A percentile compares a stretch with the other conserved stretches of the same genome.
Conservation (phyloP, 1,140 invertebrate species). For the Diachasmimorpha longicaudata region DNA sequence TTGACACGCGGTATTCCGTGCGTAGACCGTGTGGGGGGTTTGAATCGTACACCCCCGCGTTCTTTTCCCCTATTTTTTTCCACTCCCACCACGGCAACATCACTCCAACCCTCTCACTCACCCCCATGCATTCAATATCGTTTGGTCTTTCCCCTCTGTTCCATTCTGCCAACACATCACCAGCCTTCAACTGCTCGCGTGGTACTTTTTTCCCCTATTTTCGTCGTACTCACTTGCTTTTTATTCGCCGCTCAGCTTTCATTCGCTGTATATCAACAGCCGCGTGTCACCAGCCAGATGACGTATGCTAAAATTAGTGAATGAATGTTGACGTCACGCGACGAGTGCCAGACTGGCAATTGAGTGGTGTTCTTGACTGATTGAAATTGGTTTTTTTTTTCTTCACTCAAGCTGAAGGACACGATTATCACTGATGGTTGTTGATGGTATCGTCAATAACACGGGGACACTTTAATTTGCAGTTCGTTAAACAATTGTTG, state of each 20-base stretch:
- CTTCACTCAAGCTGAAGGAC: too few species aligned
- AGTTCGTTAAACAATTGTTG: background rate
- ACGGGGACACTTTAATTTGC: background rate
- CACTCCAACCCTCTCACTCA: constrained; percentile 15
- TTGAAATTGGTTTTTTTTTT: background rate
- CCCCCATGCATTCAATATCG: constrained; percentile 15
- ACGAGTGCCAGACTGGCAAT: background rate
- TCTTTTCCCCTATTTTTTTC: constrained; percentile 63
- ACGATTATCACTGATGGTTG: too few species aligned
- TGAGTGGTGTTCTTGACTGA: background rate
- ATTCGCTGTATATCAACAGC: constrained; percentile 38
- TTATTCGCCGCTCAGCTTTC: constrained; percentile 37
- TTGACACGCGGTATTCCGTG: constrained; percentile 57
- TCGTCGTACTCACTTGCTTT: constrained; percentile 58
- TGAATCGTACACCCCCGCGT: constrained; percentile 47
- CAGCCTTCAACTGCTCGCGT: background rate
- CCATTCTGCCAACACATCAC: constrained; percentile 7
- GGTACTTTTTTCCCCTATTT: constrained; percentile 32
- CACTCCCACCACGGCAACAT: constrained; percentile 45
- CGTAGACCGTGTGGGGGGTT: constrained; percentile 38
- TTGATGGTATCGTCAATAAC: background rate
- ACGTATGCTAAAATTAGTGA: constrained; percentile 64
- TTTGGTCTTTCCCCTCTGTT: constrained; percentile 12
- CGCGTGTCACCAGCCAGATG: constrained; percentile 38
- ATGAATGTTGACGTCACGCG: constrained; percentile 62